phyloP scores from a whole-genome alignment of 2,797 vertebrate species.

The Anabacerthia variegaticeps region DNA sequence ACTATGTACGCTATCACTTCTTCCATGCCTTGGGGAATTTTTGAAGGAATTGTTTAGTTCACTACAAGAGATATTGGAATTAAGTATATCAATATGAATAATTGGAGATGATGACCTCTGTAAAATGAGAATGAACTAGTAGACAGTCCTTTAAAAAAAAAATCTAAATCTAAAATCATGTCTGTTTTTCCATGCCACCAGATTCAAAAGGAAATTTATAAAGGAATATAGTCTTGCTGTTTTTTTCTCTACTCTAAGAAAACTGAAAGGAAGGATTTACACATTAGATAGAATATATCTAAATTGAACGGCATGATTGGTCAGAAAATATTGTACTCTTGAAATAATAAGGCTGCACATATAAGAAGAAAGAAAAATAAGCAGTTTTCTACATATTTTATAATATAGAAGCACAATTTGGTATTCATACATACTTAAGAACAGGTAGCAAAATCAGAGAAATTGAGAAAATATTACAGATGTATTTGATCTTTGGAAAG shows the following conservation, averaged over 20 bases:
- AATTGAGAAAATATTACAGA: neutral
- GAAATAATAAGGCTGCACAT: neutral
- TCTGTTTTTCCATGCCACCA: neutral
- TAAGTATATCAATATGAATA: neutral
- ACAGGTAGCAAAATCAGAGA: neutral
- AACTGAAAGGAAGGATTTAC: neutral
- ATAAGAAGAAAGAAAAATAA: neutral
- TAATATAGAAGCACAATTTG: neutral
- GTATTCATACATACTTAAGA: neutral
- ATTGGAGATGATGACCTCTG: neutral
- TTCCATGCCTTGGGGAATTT: neutral
- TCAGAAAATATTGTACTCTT: neutral
- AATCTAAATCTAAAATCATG: neutral
- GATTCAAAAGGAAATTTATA: neutral
- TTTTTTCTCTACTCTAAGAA: neutral
- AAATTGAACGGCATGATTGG: neutral
- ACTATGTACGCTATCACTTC: neutral
- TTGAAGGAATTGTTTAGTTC: neutral
- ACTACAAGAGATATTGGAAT: neutral
- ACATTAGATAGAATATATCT: neutral
- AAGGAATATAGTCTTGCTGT: neutral
- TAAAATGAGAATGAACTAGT: neutral
- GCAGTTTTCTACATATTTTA: neutral
- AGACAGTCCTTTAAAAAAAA: neutral
- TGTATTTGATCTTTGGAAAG: neutral